phyloP scores from a whole-genome alignment of 1,140 invertebrate genomes.

The Brachionus manjavacas region DNA sequence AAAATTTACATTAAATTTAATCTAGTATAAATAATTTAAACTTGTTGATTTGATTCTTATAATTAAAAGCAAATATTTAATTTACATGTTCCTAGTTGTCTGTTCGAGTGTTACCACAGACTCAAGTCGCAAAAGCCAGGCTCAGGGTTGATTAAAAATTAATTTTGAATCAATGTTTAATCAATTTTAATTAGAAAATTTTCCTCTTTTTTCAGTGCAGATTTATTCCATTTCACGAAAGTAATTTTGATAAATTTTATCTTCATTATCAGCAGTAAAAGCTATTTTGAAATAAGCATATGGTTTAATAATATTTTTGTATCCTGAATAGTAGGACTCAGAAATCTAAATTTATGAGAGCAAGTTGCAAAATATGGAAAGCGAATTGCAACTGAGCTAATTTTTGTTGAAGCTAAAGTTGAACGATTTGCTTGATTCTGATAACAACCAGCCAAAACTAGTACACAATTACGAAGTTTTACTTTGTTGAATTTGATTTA shows the following conservation, averaged over 20 bases:
- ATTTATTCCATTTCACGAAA: not conserved
- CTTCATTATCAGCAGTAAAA: not conserved
- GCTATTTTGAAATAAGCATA: not conserved
- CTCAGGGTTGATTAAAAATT: not conserved
- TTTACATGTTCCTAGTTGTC: not conserved
- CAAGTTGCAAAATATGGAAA: not conserved
- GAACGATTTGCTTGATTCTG: not conserved
- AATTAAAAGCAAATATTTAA: constrained; percentile 30
- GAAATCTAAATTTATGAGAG: not conserved
- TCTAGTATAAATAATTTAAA: not conserved
- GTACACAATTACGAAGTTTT: constrained; percentile 18
- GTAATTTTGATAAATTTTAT: not conserved
- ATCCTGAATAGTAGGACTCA: not conserved
- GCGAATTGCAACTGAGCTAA: not conserved
- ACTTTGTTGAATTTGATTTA: constrained; percentile 35
- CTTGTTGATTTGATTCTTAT: not conserved
- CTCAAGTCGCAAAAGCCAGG: not conserved
- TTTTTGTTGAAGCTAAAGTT: not conserved
- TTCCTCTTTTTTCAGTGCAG: not conserved
- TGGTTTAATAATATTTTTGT: not conserved
- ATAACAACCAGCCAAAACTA: not conserved
- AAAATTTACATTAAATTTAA: not conserved
- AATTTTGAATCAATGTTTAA: constrained; percentile 27
- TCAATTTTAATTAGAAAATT: constrained; percentile 24
- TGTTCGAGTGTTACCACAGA: not conserved